phyloP scores from a whole-genome alignment of 2,888 invertebrate species.

The Diarsia mendica region DNA sequence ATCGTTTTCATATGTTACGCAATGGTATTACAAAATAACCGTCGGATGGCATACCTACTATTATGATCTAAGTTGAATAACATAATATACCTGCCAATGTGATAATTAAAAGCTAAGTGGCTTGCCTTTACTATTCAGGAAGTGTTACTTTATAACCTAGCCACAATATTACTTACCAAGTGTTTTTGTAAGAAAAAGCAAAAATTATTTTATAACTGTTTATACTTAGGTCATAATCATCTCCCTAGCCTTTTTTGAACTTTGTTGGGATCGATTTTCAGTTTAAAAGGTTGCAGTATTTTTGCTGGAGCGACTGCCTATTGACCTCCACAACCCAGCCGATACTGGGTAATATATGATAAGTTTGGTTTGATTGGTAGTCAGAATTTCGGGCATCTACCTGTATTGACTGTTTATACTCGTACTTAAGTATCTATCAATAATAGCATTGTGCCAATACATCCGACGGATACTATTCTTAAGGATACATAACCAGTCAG shows the following conservation, averaged over 20 bases:
- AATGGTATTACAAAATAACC: conserved; percentile 49
- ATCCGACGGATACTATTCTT: too few relatives aligned
- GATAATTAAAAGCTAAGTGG: conserved; percentile 15
- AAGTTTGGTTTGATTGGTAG: too few relatives aligned
- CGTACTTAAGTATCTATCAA: too few relatives aligned
- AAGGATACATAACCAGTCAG: too few relatives aligned
- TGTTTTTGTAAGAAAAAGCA: not conserved
- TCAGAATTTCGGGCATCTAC: too few relatives aligned
- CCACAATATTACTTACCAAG: not conserved
- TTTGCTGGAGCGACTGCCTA: too few relatives aligned
- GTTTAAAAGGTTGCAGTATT: too few relatives aligned
- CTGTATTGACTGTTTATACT: not conserved
- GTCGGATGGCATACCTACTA: conserved; percentile 19
- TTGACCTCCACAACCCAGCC: too few relatives aligned
- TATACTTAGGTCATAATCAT: not conserved
- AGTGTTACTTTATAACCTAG: not conserved
- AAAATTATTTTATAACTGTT: not conserved
- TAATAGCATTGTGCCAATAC: not conserved
- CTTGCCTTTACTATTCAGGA: not conserved
- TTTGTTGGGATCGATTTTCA: too few relatives aligned
- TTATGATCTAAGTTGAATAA: conserved; percentile 25
- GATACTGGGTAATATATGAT: too few relatives aligned
- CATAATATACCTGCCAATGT: conserved; percentile 10
- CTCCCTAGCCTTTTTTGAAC: too few relatives aligned
- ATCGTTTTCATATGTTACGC: conserved; percentile 40